Evolutionary conservation across 2,888 invertebrate species (phyloP).

Genomic region (Heliconius ethilla): DNA sequence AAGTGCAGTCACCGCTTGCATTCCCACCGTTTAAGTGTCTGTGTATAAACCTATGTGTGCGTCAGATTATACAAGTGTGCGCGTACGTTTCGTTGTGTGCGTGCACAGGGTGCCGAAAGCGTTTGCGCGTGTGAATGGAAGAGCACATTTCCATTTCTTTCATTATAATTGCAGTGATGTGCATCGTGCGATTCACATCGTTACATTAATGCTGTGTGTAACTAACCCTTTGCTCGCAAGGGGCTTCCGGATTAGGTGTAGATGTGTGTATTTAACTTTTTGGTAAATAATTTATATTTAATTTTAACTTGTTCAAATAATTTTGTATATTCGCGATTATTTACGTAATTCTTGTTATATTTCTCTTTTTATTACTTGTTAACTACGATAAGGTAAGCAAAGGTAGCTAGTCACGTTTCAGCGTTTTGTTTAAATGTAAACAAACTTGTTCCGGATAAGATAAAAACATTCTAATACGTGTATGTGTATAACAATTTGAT

Average conservation of each 20-base stretch:
- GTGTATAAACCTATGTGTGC: slow-evolving; percentile 50
- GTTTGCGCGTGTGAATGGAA: slow-evolving; percentile 81
- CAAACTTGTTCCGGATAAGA: slow-evolving; percentile 81
- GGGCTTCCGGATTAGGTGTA: slow-evolving; percentile 54
- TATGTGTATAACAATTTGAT: slow-evolving; percentile 42
- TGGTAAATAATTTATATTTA: slow-evolving; percentile 14
- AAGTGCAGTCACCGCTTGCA: slow-evolving; percentile 82
- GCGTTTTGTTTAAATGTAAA: slow-evolving; percentile 79
- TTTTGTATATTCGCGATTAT: slow-evolving; percentile 43
- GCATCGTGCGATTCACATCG: slow-evolving; percentile 63
- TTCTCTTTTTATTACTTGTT: slow-evolving; percentile 73
- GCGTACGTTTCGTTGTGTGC: slow-evolving; percentile 58
- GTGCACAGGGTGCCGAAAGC: slow-evolving; percentile 73
- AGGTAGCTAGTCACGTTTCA: slow-evolving; percentile 77
- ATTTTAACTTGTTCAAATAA: slow-evolving; percentile 14
- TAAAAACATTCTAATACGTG: slow-evolving; percentile 62
- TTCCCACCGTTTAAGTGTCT: slow-evolving; percentile 71
- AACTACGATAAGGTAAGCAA: slow-evolving; percentile 73
- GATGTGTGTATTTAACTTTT: slow-evolving; percentile 29
- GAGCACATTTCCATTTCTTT: slow-evolving; percentile 78
- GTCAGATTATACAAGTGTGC: slow-evolving; percentile 55
- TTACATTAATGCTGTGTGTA: slow-evolving; percentile 64
- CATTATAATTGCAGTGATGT: slow-evolving; percentile 80
- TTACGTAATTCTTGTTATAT: slow-evolving; percentile 59
- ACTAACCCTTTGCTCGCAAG: slow-evolving; percentile 63